A percentile compares a stretch with the other conserved stretches of the same genome.
These are phyloP conservation scores for Lagria hirta DNA, from an alignment of 2,888 invertebrate species.

Conservation along the genomic window DNA sequence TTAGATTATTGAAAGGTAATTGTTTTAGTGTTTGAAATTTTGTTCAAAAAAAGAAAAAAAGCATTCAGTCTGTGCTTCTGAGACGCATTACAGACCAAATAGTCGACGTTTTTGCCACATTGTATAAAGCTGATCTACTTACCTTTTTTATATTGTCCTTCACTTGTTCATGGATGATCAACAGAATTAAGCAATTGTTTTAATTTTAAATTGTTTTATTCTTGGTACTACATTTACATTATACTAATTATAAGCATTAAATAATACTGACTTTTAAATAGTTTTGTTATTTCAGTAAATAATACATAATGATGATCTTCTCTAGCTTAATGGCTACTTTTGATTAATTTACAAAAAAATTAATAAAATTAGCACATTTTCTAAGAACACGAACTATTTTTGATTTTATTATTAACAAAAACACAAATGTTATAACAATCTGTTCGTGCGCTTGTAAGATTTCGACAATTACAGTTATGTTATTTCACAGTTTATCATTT, in stretches of 20 bases:
- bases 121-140: no score
- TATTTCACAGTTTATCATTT: conserved; percentile 3
- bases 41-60: no score
- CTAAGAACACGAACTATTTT: conserved; percentile 8
- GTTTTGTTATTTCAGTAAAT: no score
- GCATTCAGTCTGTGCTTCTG: no score
- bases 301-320: no score
- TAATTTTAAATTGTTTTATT: conserved; percentile 22
- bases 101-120: no score
- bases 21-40: no score
- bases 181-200: conserved; percentile 20
- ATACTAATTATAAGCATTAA: conserved; percentile 28
- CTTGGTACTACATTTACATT: conserved; percentile 26
- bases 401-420: no score
- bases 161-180: conserved; percentile 5
- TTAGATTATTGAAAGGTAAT: no score
- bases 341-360: conserved; percentile 17
- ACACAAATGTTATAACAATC: conserved; percentile 2
- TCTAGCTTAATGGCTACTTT: no score
- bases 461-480: conserved; percentile 9
- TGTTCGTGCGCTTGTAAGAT: conserved; percentile 6
- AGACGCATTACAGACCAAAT: no score
- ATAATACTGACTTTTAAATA: conserved; percentile 29
- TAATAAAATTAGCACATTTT: conserved; percentile 20
- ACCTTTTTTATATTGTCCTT: no score